Evolutionary conservation across 2,888 invertebrate species (phyloP).

Genomic region (Myopa tessellatipennis): DNA sequence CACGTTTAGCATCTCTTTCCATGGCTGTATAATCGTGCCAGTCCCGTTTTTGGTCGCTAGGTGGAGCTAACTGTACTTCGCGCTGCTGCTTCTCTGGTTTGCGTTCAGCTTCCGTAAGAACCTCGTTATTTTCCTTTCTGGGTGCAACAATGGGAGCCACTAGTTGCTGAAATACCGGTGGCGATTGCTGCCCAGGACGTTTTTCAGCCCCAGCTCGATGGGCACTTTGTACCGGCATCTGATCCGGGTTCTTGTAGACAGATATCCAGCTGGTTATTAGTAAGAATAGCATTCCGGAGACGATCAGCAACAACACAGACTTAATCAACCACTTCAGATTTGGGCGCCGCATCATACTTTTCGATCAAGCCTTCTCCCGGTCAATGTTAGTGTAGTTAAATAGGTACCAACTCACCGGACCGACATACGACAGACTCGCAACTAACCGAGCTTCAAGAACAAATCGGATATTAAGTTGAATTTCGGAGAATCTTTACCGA

Average conservation of each 20-base stretch:
- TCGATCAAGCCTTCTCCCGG: neutral
- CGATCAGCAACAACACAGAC: slow-evolving; percentile 54
- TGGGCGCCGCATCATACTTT: slow-evolving; percentile 59
- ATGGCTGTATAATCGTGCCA: slow-evolving; percentile 85
- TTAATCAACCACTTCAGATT: slow-evolving; percentile 64
- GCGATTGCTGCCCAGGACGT: slow-evolving; percentile 28
- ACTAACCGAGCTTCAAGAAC: slow-evolving; percentile 7
- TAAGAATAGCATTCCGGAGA: slow-evolving; percentile 59
- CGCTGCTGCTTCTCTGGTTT: slow-evolving; percentile 23
- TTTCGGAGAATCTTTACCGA: neutral
- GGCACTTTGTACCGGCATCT: slow-evolving; percentile 47
- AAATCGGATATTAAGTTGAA: neutral
- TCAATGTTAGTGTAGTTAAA: neutral
- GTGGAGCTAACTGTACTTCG: slow-evolving; percentile 39
- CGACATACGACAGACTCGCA: neutral
- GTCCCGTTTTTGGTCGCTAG: slow-evolving; percentile 72
- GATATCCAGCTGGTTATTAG: slow-evolving; percentile 63
- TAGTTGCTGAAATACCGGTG: slow-evolving; percentile 10
- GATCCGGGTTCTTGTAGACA: slow-evolving; percentile 53
- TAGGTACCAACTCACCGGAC: neutral
- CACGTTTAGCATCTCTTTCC: slow-evolving; percentile 72
- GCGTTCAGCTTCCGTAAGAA: neutral
- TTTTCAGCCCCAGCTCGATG: slow-evolving; percentile 29
- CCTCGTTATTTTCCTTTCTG: neutral
- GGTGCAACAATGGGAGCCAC: slow-evolving; percentile 7